Conservation (phyloP, 1,140 invertebrate genomes). For the Micrasema minimum region DNA sequence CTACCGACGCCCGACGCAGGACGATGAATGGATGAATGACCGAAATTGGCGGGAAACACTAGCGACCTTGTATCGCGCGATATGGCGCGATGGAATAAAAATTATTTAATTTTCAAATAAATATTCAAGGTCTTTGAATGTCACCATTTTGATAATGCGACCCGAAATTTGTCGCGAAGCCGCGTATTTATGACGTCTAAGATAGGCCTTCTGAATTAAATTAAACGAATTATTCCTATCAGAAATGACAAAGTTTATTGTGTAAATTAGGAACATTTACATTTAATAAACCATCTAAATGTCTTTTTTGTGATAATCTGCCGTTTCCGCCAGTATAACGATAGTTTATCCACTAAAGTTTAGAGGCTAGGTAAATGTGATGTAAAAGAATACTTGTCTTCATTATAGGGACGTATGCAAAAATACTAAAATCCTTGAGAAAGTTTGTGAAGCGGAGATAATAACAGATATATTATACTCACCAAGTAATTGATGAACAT, state of each 20-base stretch:
- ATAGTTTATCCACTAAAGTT: too few relatives aligned
- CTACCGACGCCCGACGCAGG: neutral
- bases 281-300: too few relatives aligned
- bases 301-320: too few relatives aligned
- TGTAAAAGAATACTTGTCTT: too few relatives aligned
- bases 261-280: conserved; percentile 5
- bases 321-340: too few relatives aligned
- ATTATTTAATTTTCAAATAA: conserved; percentile 38
- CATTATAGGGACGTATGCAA: too few relatives aligned
- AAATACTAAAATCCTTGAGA: too few relatives aligned
- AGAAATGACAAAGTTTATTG: conserved; percentile 11
- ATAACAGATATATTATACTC: too few relatives aligned
- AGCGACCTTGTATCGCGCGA: conserved; percentile 19
- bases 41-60: conserved; percentile 10
- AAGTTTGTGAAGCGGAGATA: too few relatives aligned
- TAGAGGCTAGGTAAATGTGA: too few relatives aligned
- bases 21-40: neutral
- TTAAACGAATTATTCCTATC: conserved; percentile 15
- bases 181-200: conserved; percentile 20
- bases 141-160: conserved; percentile 31
- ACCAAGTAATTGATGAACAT: too few relatives aligned
- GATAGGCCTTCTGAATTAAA: conserved; percentile 19
- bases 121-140: conserved; percentile 28
- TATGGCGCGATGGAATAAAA: conserved; percentile 23
- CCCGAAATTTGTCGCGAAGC: conserved; percentile 30